Evolutionary conservation across 2,113 vertebrate genomes (phyloP), one percentile per base, ranked within the genome.

Genomic region (Cynopterus brachyotis): DNA sequence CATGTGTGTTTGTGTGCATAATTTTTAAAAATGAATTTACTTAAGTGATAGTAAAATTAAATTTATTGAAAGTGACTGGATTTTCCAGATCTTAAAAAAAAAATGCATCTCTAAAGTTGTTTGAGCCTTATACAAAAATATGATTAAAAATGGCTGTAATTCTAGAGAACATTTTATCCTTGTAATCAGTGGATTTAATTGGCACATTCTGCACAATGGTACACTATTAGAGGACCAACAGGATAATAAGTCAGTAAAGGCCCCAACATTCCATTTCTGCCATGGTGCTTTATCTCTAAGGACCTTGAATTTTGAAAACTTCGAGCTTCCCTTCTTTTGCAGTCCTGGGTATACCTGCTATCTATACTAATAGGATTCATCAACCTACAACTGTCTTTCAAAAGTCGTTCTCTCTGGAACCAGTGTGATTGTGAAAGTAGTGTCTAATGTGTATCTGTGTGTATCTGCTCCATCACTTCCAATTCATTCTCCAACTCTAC

Each of bases 21-120:
- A 97, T 57, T 94, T 92, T 26, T 4, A 96, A 98, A 98, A 84
- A 79, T 76, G 24, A 82, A 32, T 96, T 90, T 90, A 98, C 26
- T 97, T 88, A 95, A 40, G 55, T 86, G n/a, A 66, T 93, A 60
- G 20, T 62, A n/a, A 53, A 96, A 96, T 91, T 95, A 96, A 95
- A 85, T 92, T 81, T 85, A 37, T 57, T 57, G 53, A 83, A 89
- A 96, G 6, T 96, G 88, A 64, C 42, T 97, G 7, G 11, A 76
- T 97, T 88, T 95, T 76, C 37, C 42, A 76, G 30, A 96, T 96
- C 78, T 95, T 75, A 93, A 83, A 66, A 62, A 95, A 95, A 92
- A 94, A 57, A 47, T 32, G 22, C 3, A 30, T 84, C 55, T 92
- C 47, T 83, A 76, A 91, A 86, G 15, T 64, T 19, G 30, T 24